Percentiles rank a stretch among this genome's conserved stretches.
phyloP scores from a whole-genome alignment of 1,140 invertebrate genomes.

The Delia radicum region DNA sequence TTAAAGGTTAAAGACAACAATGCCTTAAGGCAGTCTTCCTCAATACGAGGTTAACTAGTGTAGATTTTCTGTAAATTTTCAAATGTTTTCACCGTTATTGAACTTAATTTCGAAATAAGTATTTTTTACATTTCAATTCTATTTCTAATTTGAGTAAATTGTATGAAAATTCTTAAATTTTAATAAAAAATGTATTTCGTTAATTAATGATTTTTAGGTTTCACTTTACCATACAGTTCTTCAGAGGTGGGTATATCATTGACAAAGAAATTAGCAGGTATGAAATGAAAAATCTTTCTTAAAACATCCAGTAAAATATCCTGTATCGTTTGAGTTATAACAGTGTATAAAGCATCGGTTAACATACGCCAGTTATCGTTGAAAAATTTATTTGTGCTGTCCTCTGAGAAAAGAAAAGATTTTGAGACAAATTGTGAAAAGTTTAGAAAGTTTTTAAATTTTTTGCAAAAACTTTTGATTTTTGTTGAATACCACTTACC shows the following conservation, averaged over 20 bases:
- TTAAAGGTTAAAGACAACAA: too few species aligned
- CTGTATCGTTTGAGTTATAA: conserved; percentile 67
- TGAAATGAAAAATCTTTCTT: conserved; percentile 65
- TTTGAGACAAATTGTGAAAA: not conserved
- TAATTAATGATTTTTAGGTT: not conserved
- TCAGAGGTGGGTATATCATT: conserved; percentile 59
- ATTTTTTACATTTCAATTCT: not conserved
- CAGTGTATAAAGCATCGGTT: conserved; percentile 65
- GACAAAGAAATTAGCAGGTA: conserved; percentile 66
- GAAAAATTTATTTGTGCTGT: conserved; percentile 68
- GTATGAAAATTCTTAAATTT: not conserved
- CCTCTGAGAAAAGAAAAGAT: conserved; percentile 57
- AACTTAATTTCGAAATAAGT: too few species aligned
- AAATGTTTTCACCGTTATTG: too few species aligned
- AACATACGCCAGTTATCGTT: conserved; percentile 70
- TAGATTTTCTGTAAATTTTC: too few species aligned
- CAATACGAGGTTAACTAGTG: too few species aligned
- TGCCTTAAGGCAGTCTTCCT: too few species aligned
- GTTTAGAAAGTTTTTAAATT: not conserved
- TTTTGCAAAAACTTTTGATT: too few species aligned
- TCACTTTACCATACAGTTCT: conserved; percentile 42
- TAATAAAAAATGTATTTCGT: not conserved
- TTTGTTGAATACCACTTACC: too few species aligned
- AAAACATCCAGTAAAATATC: conserved; percentile 67
- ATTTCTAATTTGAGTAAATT: not conserved